A percentile compares a stretch with the other conserved stretches of the same genome.
These are phyloP conservation scores for Drosophila mulleri DNA, from an alignment of 2,888 invertebrate genomes.

Conservation along the genomic window DNA sequence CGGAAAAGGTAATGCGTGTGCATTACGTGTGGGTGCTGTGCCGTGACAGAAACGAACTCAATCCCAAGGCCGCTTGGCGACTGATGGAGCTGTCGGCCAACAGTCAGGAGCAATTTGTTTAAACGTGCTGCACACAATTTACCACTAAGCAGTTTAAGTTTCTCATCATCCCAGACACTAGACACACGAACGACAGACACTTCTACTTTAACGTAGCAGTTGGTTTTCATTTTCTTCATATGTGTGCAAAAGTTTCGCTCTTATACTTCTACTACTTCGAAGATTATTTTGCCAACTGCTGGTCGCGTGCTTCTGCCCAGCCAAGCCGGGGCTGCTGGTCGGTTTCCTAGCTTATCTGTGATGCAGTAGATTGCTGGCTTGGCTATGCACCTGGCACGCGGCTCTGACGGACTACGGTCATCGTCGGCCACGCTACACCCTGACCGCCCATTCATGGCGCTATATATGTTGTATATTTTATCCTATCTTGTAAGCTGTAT, in stretches of 20 bases:
- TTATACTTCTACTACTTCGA: slow-evolving; percentile 46
- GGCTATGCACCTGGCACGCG: slow-evolving; percentile 24
- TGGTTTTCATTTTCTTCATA: slow-evolving; percentile 46
- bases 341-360: slow-evolving; percentile 67
- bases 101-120: slow-evolving; percentile 93
- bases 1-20: slow-evolving; percentile 96
- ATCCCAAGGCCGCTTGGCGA: slow-evolving; percentile 98
- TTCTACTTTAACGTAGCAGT: slow-evolving; percentile 49
- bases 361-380: slow-evolving; percentile 54
- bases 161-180: slow-evolving; percentile 50
- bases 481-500: slow-evolving; percentile 62
- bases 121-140: slow-evolving; percentile 73
- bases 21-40: slow-evolving; percentile 99
- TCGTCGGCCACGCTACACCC: slow-evolving; percentile 46
- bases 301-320: slow-evolving; percentile 24
- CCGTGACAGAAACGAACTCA: slow-evolving; percentile 96
- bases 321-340: slow-evolving; percentile 70
- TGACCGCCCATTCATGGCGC: slow-evolving; percentile 44
- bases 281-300: slow-evolving; percentile 47
- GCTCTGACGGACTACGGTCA: slow-evolving; percentile 24
- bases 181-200: slow-evolving; percentile 44
- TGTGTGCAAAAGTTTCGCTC: slow-evolving; percentile 65
- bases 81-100: slow-evolving; percentile 95
- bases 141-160: slow-evolving; percentile 71
- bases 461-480: slow-evolving; percentile 67